phyloP scores from a whole-genome alignment of 2,113 vertebrate genomes.

The Columbina picui region DNA sequence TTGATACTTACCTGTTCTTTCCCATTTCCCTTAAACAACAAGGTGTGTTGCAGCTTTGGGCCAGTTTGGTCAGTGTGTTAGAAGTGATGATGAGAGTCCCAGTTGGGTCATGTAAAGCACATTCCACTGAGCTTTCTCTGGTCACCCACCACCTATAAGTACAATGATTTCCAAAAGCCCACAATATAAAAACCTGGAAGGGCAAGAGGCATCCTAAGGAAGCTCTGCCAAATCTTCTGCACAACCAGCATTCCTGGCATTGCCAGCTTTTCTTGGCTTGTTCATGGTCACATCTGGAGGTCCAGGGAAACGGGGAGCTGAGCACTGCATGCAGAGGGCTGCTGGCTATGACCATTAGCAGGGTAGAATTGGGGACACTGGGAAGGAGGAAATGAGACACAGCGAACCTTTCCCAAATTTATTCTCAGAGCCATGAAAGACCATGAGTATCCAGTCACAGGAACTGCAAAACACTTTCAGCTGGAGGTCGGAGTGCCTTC shows the following conservation, averaged over 20 bases:
- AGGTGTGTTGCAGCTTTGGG: too few species aligned
- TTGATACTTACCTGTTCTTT: too few species aligned
- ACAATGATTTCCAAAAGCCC: not conserved
- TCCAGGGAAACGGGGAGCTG: not conserved
- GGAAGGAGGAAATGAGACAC: not conserved
- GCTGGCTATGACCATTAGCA: not conserved
- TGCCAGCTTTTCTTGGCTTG: too few species aligned
- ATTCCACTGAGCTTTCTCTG: not conserved
- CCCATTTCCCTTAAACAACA: too few species aligned
- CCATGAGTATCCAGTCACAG: not conserved
- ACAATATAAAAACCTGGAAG: rapidly evolving
- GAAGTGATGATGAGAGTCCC: too few species aligned
- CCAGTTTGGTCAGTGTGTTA: not conserved
- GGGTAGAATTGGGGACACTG: not conserved
- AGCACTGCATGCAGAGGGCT: not conserved
- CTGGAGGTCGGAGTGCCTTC: not conserved
- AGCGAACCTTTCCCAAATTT: not conserved
- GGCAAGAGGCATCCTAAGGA: not conserved
- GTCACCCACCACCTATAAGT: not conserved
- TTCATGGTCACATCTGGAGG: not conserved
- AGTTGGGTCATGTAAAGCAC: too few species aligned
- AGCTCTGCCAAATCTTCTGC: not conserved
- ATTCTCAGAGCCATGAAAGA: not conserved
- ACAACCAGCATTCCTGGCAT: not conserved
- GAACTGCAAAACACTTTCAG: not conserved